Base-by-base conservation (phyloP, 2,797 vertebrate species). In the Sciurus vulgaris region DNA sequence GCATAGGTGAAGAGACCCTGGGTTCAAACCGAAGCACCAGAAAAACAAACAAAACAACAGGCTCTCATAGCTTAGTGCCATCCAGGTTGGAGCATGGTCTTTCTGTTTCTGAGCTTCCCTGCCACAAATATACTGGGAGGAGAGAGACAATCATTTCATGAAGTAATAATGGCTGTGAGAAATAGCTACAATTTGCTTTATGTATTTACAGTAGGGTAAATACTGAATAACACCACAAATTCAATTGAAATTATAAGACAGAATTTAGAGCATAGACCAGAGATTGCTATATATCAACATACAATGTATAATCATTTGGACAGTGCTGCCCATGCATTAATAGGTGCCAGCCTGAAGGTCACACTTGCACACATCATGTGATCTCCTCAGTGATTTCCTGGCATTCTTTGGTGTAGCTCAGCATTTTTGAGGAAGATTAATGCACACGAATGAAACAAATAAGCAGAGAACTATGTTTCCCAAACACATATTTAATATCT, bases 351-450 rank as follows among this genome's bases (percentile, higher is more conserved):
- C 33, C 38, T 72, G 49, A 78, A 72, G 7, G 74, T 70, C 22
- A 63, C 4, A 41, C n/a, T 88, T 20, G 59, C 56, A 49, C 35
- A 54, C 0, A 33, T 44, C 61, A 12, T 7, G 33, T 67, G 72
- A 85, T 30, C 84, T 92, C 77, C 47, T 78, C 22, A 10, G 47
- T 67, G 81, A 70, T 49, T 88, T 96, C n/a, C 72, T 76, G 73
- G 61, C n/a, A 70, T 69, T 78, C 78, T 41, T 76, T 67, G 69
- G 73, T 47, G 33, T 26, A 79, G 63, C 35, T 70, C 13, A 78
- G 0, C 44, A 82, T 67, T 84, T 85, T 63, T 17, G 14, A 96
- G 24, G 44, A 41, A 73, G 44, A 67, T 67, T 84, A 94, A 2
- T 93, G 33, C 38, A 44, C 12, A 74, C 35, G 70, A 87, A 17